A percentile compares a stretch with the other conserved stretches of the same genome.
Evolutionary conservation across 2,888 invertebrate genomes (phyloP).

Genomic region (Dinocampus coccinellae): DNA sequence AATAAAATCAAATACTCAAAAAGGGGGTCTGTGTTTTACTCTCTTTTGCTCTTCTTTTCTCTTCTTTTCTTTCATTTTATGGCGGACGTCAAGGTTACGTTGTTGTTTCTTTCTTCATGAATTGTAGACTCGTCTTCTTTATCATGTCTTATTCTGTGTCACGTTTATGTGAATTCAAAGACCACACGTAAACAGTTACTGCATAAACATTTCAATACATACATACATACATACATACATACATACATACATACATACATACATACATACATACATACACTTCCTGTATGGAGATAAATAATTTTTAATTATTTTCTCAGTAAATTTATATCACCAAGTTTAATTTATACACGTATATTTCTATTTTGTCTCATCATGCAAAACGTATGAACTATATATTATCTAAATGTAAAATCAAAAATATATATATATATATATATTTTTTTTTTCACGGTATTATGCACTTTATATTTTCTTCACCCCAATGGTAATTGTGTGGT

Average conservation of each 20-base stretch:
- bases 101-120: background rate
- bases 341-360: background rate
- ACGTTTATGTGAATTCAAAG: background rate
- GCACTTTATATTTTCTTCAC: background rate
- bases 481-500: conserved; percentile 9
- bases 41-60: background rate
- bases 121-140: background rate
- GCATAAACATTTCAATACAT: no score
- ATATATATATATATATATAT: no score
- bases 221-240: no score
- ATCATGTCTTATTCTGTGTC: background rate
- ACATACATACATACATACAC: background rate
- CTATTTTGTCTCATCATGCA: background rate
- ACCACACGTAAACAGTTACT: background rate
- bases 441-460: conserved; percentile 40
- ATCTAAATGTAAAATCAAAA: conserved; percentile 41
- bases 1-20: conserved; percentile 14
- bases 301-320: background rate
- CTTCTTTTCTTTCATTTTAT: background rate
- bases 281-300: no score
- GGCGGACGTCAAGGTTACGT: conserved; percentile 10
- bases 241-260: no score
- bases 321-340: background rate
- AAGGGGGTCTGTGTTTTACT: background rate
- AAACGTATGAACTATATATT: conserved; percentile 30